Evolutionary conservation across 2,888 invertebrate species (phyloP).

Genomic region (Lasioglossum oenotherae): DNA sequence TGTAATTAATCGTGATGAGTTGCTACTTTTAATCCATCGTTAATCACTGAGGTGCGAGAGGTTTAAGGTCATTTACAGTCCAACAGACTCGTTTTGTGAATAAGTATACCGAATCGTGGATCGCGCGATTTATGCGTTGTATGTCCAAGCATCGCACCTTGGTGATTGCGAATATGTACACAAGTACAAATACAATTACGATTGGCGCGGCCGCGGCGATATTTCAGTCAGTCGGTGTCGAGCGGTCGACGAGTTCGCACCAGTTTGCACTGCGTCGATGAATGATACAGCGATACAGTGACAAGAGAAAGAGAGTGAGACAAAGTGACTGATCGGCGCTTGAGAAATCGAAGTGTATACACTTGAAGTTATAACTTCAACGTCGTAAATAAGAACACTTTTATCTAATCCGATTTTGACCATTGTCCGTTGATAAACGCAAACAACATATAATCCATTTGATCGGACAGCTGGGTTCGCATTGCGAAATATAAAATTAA

Average conservation of each 20-base stretch:
- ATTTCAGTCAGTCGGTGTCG: conserved; percentile 36
- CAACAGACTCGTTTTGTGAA: not conserved
- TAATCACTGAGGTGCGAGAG: not conserved
- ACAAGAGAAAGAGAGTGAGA: not conserved
- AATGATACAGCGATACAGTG: not conserved
- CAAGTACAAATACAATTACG: not conserved
- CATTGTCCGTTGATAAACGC: not conserved
- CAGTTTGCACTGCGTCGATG: not conserved
- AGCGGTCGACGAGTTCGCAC: conserved; percentile 13
- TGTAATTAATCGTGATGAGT: not conserved
- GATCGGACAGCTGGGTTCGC: not conserved
- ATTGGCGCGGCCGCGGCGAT: too few species aligned
- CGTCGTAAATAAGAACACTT: not conserved
- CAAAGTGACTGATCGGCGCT: not conserved
- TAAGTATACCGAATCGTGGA: not conserved
- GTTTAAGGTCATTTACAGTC: not conserved
- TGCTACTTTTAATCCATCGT: not conserved
- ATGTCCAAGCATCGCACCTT: not conserved
- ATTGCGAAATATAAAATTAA: conserved; percentile 23
- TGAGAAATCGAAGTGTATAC: conserved; percentile 1
- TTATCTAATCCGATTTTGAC: conserved; percentile 21
- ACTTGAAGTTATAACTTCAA: too few species aligned
- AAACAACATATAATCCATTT: not conserved
- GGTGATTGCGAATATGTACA: too few species aligned
- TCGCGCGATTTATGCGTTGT: not conserved